These are phyloP conservation scores for Drosophila tropicalis DNA, from an alignment of 1,140 invertebrate species.

Conservation along the genomic window DNA sequence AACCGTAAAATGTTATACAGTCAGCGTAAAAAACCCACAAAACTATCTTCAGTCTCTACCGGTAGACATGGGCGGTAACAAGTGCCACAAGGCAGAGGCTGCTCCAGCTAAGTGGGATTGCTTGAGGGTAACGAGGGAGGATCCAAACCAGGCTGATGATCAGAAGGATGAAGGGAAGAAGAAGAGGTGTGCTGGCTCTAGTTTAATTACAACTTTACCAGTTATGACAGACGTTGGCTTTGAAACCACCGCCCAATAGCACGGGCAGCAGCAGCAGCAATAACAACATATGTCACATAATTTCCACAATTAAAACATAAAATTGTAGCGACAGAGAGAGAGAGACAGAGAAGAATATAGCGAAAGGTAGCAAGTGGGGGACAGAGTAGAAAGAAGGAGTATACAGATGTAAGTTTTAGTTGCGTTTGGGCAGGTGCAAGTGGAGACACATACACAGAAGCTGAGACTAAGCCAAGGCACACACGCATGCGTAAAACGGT, in stretches of 20 bases:
- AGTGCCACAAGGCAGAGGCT: constrained; percentile 35
- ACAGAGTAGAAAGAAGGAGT: background rate
- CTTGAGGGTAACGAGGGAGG: background rate
- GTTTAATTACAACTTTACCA: constrained; percentile 77
- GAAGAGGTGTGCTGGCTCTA: constrained; percentile 39
- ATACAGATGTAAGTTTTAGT: background rate
- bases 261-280: constrained; percentile 30
- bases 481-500: constrained; percentile 79
- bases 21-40: constrained; percentile 67
- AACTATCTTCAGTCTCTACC: constrained; percentile 51
- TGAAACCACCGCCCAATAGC: constrained; percentile 33
- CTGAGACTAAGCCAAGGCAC: constrained; percentile 34
- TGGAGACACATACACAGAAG: constrained; percentile 18
- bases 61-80: constrained; percentile 64
- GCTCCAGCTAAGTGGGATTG: background rate
- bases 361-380: background rate
- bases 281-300: constrained; percentile 73
- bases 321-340: constrained; percentile 59
- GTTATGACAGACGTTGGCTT: constrained; percentile 70
- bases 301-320: constrained; percentile 80
- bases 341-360: background rate
- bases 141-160: background rate
- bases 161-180: background rate
- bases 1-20: constrained; percentile 73
- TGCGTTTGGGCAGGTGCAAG: constrained; percentile 56